Conservation (phyloP, 2,888 invertebrate genomes). For the Chydorus sphaericus region DNA sequence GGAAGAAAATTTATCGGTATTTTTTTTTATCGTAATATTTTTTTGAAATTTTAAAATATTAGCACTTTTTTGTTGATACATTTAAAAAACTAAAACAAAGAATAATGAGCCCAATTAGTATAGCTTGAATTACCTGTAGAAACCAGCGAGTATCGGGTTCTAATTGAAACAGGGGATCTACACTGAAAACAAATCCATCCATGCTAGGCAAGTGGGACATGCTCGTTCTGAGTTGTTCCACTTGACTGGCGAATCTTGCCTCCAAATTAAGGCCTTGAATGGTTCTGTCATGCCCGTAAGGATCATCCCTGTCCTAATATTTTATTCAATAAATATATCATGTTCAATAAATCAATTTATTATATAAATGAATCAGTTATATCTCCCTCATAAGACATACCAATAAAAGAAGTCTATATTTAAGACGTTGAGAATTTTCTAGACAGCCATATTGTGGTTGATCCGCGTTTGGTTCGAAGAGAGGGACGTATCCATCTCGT, state of each 20-base stretch:
- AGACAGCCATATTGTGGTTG: constrained; percentile 31
- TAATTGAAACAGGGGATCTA: constrained; percentile 30
- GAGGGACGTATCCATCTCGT: constrained; percentile 28
- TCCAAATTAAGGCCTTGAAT: constrained; percentile 26
- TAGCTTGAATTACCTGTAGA: constrained; percentile 26
- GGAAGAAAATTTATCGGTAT: neutral
- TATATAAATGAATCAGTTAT: too few relatives aligned
- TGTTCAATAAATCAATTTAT: neutral
- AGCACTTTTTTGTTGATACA: too few relatives aligned
- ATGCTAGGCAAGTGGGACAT: constrained; percentile 23
- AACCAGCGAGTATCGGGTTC: constrained; percentile 30
- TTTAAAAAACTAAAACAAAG: too few relatives aligned
- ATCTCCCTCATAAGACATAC: too few relatives aligned
- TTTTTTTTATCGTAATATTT: neutral
- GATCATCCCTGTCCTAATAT: constrained; percentile 27
- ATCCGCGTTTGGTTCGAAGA: constrained; percentile 30
- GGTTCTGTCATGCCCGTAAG: constrained; percentile 22
- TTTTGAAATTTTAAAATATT: neutral
- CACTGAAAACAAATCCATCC: constrained; percentile 30
- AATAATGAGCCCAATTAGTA: neutral
- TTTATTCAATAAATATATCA: neutral
- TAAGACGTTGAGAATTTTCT: constrained; percentile 26
- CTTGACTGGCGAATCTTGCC: constrained; percentile 27
- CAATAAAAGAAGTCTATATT: constrained; percentile 29
- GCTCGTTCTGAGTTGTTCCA: constrained; percentile 6